Conservation (phyloP, 2,888 invertebrate species). For the Sycophila texana region DNA sequence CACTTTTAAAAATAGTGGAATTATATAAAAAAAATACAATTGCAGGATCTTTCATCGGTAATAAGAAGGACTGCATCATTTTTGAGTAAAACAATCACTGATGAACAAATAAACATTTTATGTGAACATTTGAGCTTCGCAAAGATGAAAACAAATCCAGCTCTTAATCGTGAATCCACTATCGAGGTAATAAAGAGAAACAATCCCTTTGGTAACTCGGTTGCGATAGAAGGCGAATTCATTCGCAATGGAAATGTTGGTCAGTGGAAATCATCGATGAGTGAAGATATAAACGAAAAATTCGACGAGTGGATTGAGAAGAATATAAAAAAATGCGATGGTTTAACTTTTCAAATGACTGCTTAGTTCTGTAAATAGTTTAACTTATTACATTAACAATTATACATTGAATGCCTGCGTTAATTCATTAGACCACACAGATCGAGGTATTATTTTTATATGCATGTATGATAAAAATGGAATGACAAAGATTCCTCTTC, state of each 20-base stretch:
- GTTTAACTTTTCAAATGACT: not conserved
- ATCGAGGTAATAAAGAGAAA: slow-evolving; percentile 70
- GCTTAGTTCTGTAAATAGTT: no score
- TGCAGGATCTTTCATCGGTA: slow-evolving; percentile 34
- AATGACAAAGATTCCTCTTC: no score
- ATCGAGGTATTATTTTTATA: no score
- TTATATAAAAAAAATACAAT: not conserved
- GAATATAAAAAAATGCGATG: slow-evolving; percentile 63
- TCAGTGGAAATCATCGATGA: slow-evolving; percentile 74
- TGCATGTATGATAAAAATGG: no score
- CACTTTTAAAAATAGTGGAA: not conserved
- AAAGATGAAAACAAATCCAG: slow-evolving; percentile 79
- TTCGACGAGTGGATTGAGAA: slow-evolving; percentile 76
- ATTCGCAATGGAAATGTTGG: slow-evolving; percentile 76
- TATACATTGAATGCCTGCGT: no score
- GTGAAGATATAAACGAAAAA: slow-evolving; percentile 67
- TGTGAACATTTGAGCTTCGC: slow-evolving; percentile 79
- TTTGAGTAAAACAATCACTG: slow-evolving; percentile 75
- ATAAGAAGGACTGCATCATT: slow-evolving; percentile 76
- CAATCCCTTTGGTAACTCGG: slow-evolving; percentile 54
- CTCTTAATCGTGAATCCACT: slow-evolving; percentile 76
- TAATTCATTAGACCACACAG: no score
- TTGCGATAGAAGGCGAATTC: slow-evolving; percentile 70
- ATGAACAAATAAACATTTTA: slow-evolving; percentile 75
- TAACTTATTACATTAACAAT: no score